Evolutionary conservation across 2,113 vertebrate species (phyloP).

Genomic region (Chaetodon trifascialis): DNA sequence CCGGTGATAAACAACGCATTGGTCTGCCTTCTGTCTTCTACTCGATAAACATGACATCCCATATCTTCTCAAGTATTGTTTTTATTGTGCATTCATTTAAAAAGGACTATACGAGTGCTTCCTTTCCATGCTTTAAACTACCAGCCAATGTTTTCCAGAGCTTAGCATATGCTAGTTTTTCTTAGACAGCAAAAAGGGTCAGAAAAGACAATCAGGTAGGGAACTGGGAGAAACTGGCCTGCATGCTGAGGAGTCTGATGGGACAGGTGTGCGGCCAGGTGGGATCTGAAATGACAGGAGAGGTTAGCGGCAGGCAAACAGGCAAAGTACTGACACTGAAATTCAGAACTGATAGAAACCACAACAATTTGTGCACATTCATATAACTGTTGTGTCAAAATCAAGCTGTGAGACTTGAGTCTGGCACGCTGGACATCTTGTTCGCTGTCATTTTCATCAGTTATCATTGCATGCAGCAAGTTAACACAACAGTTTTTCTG

Average conservation of each 20-base stretch:
- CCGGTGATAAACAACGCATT: not conserved
- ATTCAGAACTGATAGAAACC: not conserved
- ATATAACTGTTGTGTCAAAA: not conserved
- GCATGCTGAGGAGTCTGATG: not conserved
- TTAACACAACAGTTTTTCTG: not conserved
- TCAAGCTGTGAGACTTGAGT: too few relatives aligned
- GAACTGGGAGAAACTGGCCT: not conserved
- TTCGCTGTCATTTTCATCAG: not conserved
- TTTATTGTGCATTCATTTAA: not conserved
- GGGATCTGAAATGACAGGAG: not conserved
- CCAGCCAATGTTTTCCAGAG: not conserved
- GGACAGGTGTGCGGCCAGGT: not conserved
- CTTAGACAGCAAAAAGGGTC: not conserved
- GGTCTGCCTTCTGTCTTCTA: constrained; percentile 1
- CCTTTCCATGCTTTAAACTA: not conserved
- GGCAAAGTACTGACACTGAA: not conserved
- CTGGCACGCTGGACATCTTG: not conserved
- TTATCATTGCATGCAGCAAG: not conserved
- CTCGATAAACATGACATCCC: not conserved
- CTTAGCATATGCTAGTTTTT: not conserved
- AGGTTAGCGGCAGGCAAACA: not conserved
- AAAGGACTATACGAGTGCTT: not conserved
- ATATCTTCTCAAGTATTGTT: not conserved
- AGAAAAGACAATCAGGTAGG: not conserved
- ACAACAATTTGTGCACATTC: not conserved